phyloP scores from a whole-genome alignment of 2,888 invertebrate species.

The Blomia tropicalis region DNA sequence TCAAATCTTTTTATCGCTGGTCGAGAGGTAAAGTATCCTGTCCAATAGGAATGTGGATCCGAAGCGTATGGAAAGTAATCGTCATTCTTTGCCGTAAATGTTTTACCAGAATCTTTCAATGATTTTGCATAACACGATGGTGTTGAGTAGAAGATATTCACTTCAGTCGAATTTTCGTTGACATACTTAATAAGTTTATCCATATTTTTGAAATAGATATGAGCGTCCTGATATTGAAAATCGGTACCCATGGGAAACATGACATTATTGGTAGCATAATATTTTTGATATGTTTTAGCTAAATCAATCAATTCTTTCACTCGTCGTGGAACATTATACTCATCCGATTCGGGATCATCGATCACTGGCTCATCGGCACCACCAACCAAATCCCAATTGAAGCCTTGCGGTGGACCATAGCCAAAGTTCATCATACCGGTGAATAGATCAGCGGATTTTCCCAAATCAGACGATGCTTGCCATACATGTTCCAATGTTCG shows the following conservation, averaged over 20 bases:
- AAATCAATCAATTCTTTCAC: background rate
- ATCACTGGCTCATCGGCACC: slow-evolving; percentile 10
- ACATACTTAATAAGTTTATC: slow-evolving; percentile 69
- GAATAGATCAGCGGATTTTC: slow-evolving; percentile 46
- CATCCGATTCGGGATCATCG: slow-evolving; percentile 7
- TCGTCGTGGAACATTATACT: slow-evolving; percentile 10
- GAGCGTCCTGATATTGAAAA: slow-evolving; percentile 40
- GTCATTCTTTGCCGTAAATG: slow-evolving; percentile 42
- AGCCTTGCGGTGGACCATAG: slow-evolving; percentile 38
- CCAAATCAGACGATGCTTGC: slow-evolving; percentile 47
- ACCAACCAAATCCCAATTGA: background rate
- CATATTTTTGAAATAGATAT: slow-evolving; percentile 49
- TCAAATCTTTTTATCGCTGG: slow-evolving; percentile 36
- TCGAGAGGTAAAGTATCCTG: slow-evolving; percentile 64
- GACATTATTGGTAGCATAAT: background rate
- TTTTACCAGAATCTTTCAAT: slow-evolving; percentile 40
- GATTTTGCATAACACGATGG: slow-evolving; percentile 44
- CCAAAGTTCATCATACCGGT: slow-evolving; percentile 52
- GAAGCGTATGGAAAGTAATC: slow-evolving; percentile 86
- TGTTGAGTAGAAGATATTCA: slow-evolving; percentile 48
- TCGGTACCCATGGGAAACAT: slow-evolving; percentile 2
- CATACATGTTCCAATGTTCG: slow-evolving; percentile 67
- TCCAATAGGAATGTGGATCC: slow-evolving; percentile 73
- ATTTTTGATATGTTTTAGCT: background rate
- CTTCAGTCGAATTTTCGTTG: slow-evolving; percentile 32